Base-by-base conservation (phyloP, 2,113 vertebrate genomes). In the Podilymbus podiceps region DNA sequence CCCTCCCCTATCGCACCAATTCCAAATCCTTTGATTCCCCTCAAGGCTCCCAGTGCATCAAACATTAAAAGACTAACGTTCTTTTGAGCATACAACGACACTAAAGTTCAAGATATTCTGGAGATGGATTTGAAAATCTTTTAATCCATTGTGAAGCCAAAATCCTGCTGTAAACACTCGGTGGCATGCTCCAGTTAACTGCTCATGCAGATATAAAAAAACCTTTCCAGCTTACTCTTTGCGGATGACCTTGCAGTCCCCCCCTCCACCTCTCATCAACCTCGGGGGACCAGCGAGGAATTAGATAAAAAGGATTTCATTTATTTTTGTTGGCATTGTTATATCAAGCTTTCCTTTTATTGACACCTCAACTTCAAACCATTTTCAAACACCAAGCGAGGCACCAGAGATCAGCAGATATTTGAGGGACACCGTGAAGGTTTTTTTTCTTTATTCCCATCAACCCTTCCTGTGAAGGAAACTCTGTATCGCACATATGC, bases 181-280 rank as follows among this genome's bases (percentile, higher is more conserved):
- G 81, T 35, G 5, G 91, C 83, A 78, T 84, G 96, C 94, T 89
- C 93, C 93, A 90, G 59, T 95, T 88, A 91, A 91, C 89, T 81
- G 67, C 62, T 95, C 88, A 85, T 63, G 96, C 85, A 87, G 84
- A 91, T 11, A 59, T 31, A 91, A 81, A 91, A 33, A 79, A 25
- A 77, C 47, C 33, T 74, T 88, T 90, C 85, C 91, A 92, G 95
- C 77, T 79, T 31, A 49, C 64, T 90, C 93, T 79, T 53, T 94
- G 91, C 76, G 52, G 85, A 80, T 90, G 96, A 96, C 97, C 96
- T 97, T 97, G 96, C 1, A 4, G 87, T 87, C 49, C 90, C 81
- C 47, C 56, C 50, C 63, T 63, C 72, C 19, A 44, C 4, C 2
- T 66, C 91, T 87, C 89, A 18, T 1, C 8, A 85, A 86, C 88